phyloP scores from a whole-genome alignment of 2,113 vertebrate genomes.

The Struthio camelus region DNA sequence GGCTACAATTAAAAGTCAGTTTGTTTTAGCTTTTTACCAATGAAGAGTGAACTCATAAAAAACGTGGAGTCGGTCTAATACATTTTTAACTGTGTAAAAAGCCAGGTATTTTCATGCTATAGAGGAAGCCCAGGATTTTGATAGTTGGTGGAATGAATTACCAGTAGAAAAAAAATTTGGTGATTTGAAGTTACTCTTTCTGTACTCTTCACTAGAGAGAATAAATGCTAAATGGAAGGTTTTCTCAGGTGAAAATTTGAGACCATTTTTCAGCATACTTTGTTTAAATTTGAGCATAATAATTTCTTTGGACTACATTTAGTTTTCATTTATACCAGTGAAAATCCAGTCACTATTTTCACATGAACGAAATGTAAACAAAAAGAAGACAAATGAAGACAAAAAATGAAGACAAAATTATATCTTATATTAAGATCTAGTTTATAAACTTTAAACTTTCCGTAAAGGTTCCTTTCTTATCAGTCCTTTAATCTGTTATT shows the following conservation, averaged over 20 bases:
- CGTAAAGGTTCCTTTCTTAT: neutral
- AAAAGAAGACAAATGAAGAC: neutral
- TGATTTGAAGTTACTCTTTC: neutral
- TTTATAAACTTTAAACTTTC: neutral
- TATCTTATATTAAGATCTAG: neutral
- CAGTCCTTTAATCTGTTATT: neutral
- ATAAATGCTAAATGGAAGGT: neutral
- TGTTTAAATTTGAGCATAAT: conserved; percentile 6
- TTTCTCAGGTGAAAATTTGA: neutral
- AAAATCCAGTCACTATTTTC: neutral
- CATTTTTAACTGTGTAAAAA: conserved; percentile 27
- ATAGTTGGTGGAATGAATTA: neutral
- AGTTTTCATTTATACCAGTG: neutral
- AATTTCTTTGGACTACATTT: neutral
- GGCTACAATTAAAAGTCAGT: conserved; percentile 43
- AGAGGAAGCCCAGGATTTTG: neutral
- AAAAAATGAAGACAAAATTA: neutral
- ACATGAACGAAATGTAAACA: neutral
- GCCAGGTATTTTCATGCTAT: neutral
- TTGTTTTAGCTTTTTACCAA: conserved; percentile 2
- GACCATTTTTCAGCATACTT: neutral
- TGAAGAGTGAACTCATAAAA: conserved; percentile 42
- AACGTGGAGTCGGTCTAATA: neutral
- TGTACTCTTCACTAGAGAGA: neutral
- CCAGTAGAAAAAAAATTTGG: neutral